A percentile compares a stretch with the other conserved stretches of the same genome.
Conservation (phyloP, 2,888 invertebrate species). For the Mylabris sibirica region DNA sequence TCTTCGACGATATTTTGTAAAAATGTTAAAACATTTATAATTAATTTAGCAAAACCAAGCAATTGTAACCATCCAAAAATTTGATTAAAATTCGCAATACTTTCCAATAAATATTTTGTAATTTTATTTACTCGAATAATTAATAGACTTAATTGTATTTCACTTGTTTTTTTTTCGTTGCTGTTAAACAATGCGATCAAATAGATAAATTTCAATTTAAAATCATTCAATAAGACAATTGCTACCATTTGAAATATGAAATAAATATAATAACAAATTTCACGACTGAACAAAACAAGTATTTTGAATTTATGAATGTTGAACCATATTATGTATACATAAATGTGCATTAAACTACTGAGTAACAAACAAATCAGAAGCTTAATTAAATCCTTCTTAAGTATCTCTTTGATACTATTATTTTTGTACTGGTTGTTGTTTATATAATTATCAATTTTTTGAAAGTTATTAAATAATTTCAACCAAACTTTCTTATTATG, state of each 20-base stretch:
- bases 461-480: neutral
- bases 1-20: no score
- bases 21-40: no score
- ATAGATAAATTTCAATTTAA: no score
- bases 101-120: no score
- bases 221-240: no score
- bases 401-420: neutral
- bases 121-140: neutral
- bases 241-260: neutral
- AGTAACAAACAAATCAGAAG: neutral
- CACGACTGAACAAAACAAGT: neutral
- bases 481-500: neutral
- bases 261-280: neutral
- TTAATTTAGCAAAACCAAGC: no score
- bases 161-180: neutral
- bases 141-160: neutral
- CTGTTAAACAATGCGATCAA: neutral
- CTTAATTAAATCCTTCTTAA: neutral
- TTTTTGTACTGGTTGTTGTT: no score
- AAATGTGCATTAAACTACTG: neutral
- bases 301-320: neutral
- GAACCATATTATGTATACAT: no score
- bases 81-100: no score
- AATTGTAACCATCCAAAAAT: no score
- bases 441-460: neutral